Base-by-base conservation (phyloP, 2,113 vertebrate species). In the Acanthochromis polyacanthus region DNA sequence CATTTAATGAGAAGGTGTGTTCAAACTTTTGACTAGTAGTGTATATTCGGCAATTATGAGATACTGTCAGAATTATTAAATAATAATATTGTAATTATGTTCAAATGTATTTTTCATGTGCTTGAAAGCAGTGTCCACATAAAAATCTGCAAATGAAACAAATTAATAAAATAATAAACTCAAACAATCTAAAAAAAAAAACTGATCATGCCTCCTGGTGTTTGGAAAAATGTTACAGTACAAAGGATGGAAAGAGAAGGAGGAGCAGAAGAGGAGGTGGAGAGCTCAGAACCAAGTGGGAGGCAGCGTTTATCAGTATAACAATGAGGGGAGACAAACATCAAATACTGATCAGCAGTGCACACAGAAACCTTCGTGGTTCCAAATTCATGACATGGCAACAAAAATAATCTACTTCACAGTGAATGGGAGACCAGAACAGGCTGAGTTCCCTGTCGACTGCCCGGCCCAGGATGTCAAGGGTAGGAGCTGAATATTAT, bases 401-500 rank as follows among this genome's bases (percentile, higher is more conserved):
- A 88, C 91, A 52, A 95, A 93, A 89, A 91, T 93, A 7, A 93
- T 95, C 87, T 93, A 92, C 83, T 95, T 95, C 84, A 95, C 92
- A 0, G 90, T 95, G 45, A 94, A 94, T 19, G 95, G 93, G 52
- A 93, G 87, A 92, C 93, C 93, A 2, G 95, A 95, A 67, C 87
- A 88, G 76, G 94, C 95, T 0, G 95, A 95, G 85, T 93, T 95
- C 76, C 87, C 87, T 0, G 14, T 81, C 15, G 91, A 93, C 17
- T 95, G 93, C 32, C 93, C 95, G 10, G 82, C 91, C 3, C 92
- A 94, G 75, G 94, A 95, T 25, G 65, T 95, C 51, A 95, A 95
- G 94, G 94, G 95, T 95, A 91, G 52, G 88, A 73, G 38, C 19
- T 19, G n/a, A 45, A 23, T 7, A 56, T 9, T 0, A 23, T 20